A percentile compares a stretch with the other conserved stretches of the same genome.
These are phyloP conservation scores for Ephydatia muelleri DNA, from an alignment of 37 sponge, comb jelly and placozoan genomes.

Conservation along the genomic window DNA sequence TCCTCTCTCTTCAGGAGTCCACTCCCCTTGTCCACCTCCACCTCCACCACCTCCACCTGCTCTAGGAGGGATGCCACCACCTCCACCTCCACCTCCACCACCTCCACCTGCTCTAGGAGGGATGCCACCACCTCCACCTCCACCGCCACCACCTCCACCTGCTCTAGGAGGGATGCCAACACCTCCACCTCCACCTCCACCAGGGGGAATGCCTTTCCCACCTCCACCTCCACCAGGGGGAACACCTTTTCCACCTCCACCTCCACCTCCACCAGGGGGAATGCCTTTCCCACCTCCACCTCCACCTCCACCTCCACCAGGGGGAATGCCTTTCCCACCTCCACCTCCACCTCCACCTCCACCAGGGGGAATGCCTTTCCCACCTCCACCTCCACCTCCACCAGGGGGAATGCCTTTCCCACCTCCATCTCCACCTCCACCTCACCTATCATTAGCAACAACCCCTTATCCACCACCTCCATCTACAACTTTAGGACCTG, in stretches of 20 bases:
- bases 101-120: constrained; percentile 8
- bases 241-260: constrained; percentile 36
- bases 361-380: constrained; percentile 38
- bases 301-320: constrained; percentile 12
- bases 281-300: constrained; percentile 23
- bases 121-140: constrained; percentile 16
- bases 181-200: constrained; percentile 46
- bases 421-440: constrained; percentile 56
- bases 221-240: constrained; percentile 2
- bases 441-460: constrained; percentile 24
- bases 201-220: neutral
- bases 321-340: constrained; percentile 56
- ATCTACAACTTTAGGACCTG: constrained; percentile 6
- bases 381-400: constrained; percentile 79
- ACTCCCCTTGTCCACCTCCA: too few relatives aligned
- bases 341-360: constrained; percentile 75
- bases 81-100: constrained; percentile 25
- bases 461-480: constrained; percentile 9
- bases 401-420: constrained; percentile 17
- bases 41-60: constrained; percentile 41
- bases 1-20: too few relatives aligned
- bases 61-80: too few relatives aligned
- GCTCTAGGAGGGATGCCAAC: constrained; percentile 21
- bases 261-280: constrained; percentile 48
- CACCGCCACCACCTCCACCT: constrained; percentile 4